Base-by-base conservation (phyloP, 2,888 invertebrate genomes). In the Strigamia crassipes region DNA sequence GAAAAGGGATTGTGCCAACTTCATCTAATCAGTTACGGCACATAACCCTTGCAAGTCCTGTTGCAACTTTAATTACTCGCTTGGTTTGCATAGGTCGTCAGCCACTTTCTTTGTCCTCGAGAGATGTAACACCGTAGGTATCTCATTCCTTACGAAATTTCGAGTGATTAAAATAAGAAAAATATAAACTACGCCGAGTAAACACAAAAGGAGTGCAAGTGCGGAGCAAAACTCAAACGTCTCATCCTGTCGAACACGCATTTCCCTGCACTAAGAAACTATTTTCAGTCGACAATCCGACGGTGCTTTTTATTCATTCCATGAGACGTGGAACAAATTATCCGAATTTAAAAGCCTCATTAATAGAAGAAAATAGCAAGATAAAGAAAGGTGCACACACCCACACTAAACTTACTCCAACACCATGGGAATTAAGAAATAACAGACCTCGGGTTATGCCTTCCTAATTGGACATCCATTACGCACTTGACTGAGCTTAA, bases 1-100 rank as follows among this genome's bases (percentile, higher is more conserved):
- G 73, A 73, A 73, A 73, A 73, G 73, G 73, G 73, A 73, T 73
- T 73, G 73, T 73, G 73, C 73, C 73, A 73, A 73, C 73, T 73
- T 27, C 73, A 73, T 73, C 73, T 73, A 73, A 73, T 73, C 73
- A 73, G 73, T 73, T 73, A 73, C 73, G 73, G 73, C 73, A 73
- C 73, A 73, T 73, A 73, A 73, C 73, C 73, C 73, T 73, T 73
- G 27, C 73, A 73, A 27, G 23, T 56, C 56, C 73, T 31, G 12
- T 73, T 31, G 73, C 73, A 73, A 73, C 73, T 73, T 73, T 73
- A 73, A 73, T 73, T 73, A 73, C 73, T 73, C 73, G 73, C 73
- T 15, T 73, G 73, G 73, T 73, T 73, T 73, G 73, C 73, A 73
- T 73, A 73, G 73, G 73, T 73, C 73, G 31, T 27, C 31, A 31